Evolutionary conservation across 2,797 vertebrate genomes (phyloP).

Genomic region (Danio choprae): DNA sequence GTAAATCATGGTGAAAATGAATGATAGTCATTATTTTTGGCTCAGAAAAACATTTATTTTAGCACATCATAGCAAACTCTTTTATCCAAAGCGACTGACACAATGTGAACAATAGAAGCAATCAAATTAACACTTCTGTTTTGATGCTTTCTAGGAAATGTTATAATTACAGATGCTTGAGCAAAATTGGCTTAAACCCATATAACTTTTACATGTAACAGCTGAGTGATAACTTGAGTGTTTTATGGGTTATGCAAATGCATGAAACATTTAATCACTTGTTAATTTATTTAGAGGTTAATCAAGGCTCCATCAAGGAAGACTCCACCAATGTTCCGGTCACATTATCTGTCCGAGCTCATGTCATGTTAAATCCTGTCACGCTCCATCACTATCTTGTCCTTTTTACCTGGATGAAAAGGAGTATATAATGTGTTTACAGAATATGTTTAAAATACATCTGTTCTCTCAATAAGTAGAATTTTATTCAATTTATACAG

Average conservation of each 20-base stretch:
- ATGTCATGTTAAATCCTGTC: conserved; percentile 84
- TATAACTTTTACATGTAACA: neutral
- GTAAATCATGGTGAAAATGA: too few species aligned
- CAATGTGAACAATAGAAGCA: too few species aligned
- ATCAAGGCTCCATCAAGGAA: conserved; percentile 8
- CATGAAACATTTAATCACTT: conserved; percentile 6
- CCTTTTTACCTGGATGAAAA: conserved; percentile 70
- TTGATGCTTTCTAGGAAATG: neutral
- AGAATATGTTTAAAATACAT: neutral
- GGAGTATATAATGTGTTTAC: neutral
- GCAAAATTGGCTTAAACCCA: neutral
- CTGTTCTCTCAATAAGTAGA: neutral
- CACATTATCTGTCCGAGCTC: conserved; percentile 82
- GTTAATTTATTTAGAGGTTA: conserved; percentile 83
- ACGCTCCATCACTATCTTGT: conserved; percentile 80
- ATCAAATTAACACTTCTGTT: too few species aligned
- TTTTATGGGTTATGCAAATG: conserved; percentile 24
- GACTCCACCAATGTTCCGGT: conserved; percentile 80
- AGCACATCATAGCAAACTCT: too few species aligned
- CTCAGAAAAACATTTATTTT: too few species aligned
- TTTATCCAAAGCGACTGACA: too few species aligned
- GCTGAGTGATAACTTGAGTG: neutral
- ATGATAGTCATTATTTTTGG: too few species aligned
- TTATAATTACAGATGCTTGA: neutral
- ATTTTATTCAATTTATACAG: neutral